Evolutionary conservation across 2,888 invertebrate genomes (phyloP).

Genomic region (Fragum fragum): DNA sequence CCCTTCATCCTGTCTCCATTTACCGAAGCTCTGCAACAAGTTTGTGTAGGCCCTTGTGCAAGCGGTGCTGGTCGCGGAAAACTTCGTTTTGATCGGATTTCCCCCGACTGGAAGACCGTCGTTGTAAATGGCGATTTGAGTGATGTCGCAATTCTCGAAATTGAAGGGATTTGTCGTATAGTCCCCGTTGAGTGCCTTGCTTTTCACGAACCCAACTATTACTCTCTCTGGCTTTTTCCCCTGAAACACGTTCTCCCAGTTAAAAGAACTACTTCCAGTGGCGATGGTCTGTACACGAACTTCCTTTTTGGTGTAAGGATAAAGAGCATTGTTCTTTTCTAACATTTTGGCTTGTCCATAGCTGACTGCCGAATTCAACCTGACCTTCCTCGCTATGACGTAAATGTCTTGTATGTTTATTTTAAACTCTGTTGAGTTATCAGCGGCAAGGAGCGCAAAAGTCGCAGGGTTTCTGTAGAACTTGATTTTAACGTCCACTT

Average conservation of each 20-base stretch:
- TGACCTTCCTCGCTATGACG: slow-evolving; percentile 33
- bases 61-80: slow-evolving; percentile 11
- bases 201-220: slow-evolving; percentile 47
- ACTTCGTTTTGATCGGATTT: slow-evolving; percentile 36
- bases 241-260: slow-evolving; percentile 54
- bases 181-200: slow-evolving; percentile 44
- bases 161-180: slow-evolving; percentile 56
- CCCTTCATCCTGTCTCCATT: slow-evolving; percentile 49
- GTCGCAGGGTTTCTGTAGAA: slow-evolving; percentile 35
- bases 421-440: slow-evolving; percentile 26
- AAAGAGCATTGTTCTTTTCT: slow-evolving; percentile 39
- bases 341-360: slow-evolving; percentile 41
- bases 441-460: slow-evolving; percentile 30
- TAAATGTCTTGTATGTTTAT: slow-evolving; percentile 43
- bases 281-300: slow-evolving; percentile 45
- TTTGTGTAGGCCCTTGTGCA: slow-evolving; percentile 40
- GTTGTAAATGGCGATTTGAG: slow-evolving; percentile 44
- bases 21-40: slow-evolving; percentile 37
- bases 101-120: slow-evolving; percentile 58
- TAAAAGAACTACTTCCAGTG: slow-evolving; percentile 42
- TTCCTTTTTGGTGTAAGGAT: slow-evolving; percentile 39
- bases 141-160: slow-evolving; percentile 52
- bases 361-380: slow-evolving; percentile 30
- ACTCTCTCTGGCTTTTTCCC: slow-evolving; percentile 40
- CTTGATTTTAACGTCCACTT: slow-evolving; percentile 41